A percentile compares a stretch with the other conserved stretches of the same genome.
phyloP scores from a whole-genome alignment of 2,888 invertebrate genomes.

The Troglohyphantes excavatus region DNA sequence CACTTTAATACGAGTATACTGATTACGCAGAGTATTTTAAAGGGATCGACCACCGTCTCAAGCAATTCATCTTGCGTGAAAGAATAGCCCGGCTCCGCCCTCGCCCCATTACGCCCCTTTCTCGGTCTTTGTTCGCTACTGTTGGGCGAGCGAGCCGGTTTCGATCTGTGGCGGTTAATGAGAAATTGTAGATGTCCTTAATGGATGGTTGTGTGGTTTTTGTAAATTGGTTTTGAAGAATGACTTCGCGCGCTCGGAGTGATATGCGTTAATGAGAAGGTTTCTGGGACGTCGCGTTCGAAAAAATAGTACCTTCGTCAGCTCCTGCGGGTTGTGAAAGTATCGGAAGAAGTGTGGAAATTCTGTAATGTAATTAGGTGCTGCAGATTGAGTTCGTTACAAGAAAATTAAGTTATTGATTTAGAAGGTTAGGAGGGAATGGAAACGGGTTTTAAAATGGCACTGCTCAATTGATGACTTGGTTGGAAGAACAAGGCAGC shows the following conservation, averaged over 20 bases:
- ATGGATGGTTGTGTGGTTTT: neutral
- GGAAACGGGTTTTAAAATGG: no score
- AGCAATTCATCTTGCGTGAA: neutral
- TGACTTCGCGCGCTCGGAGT: neutral
- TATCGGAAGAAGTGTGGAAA: no score
- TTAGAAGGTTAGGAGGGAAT: no score
- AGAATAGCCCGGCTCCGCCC: constrained; percentile 2
- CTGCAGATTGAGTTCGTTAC: no score
- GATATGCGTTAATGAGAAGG: neutral
- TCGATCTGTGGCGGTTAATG: neutral
- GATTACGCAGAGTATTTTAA: neutral
- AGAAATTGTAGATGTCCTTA: neutral
- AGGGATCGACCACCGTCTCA: neutral
- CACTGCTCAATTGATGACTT: no score
- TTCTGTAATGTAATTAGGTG: no score
- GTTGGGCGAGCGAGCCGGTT: neutral
- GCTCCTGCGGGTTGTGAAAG: no score
- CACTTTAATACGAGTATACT: neutral
- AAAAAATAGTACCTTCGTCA: no score
- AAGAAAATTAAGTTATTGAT: no score
- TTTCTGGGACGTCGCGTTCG: neutral
- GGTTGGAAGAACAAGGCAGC: no score
- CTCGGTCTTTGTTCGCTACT: neutral
- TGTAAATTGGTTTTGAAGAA: neutral
- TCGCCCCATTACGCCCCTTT: constrained; percentile 10